phyloP scores from a whole-genome alignment of 2,888 invertebrate genomes.

The Epinotia bilunana region DNA sequence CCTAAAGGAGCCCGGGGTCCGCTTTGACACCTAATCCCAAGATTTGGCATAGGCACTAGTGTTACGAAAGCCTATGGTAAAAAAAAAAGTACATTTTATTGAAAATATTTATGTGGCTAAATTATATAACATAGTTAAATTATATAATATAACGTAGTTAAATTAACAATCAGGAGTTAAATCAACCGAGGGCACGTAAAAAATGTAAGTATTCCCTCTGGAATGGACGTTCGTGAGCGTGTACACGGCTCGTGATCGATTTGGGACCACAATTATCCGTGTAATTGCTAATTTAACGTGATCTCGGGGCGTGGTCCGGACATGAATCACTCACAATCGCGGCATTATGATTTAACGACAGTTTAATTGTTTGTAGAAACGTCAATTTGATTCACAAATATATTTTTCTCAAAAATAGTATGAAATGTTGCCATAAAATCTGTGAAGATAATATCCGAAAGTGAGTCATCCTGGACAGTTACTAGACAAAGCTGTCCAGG shows the following conservation, averaged over 20 bases:
- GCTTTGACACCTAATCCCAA: too few species aligned
- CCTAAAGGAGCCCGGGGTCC: too few species aligned
- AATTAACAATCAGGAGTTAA: neutral
- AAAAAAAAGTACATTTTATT: too few species aligned
- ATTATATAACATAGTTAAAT: too few species aligned
- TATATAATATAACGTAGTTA: too few species aligned
- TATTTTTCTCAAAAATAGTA: neutral
- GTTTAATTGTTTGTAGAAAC: constrained; percentile 12
- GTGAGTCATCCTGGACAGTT: too few species aligned
- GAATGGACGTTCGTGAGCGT: neutral
- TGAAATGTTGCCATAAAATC: too few species aligned
- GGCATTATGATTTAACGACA: constrained; percentile 19
- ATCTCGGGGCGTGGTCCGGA: neutral
- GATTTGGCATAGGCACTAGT: too few species aligned
- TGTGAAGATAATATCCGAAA: too few species aligned
- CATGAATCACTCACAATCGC: neutral
- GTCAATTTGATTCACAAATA: neutral
- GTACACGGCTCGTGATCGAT: neutral
- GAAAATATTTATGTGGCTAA: too few species aligned
- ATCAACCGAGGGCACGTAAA: constrained; percentile 3
- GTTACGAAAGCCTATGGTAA: too few species aligned
- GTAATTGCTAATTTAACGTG: constrained; percentile 21
- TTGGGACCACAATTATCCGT: constrained; percentile 15
- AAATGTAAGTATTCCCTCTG: neutral
- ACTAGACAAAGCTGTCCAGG: too few species aligned